Base-by-base conservation (phyloP, 2,888 invertebrate genomes). In the Tortrix viridana region DNA sequence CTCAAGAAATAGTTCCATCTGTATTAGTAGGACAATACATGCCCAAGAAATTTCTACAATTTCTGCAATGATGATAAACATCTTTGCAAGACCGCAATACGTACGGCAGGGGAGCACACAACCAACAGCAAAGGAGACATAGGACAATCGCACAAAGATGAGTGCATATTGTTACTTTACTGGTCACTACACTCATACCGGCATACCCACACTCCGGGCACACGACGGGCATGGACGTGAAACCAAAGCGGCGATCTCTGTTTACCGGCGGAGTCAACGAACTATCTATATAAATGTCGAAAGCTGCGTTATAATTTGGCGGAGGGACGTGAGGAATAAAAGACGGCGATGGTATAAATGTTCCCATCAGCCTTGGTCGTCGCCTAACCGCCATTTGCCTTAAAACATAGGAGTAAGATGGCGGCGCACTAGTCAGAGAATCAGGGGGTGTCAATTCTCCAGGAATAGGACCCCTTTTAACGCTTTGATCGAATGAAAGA, bases 61-160 rank as follows among this genome's bases (percentile, higher is more conserved):
- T 88, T 71, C 85, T 80, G 69, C 91, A 92, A 72, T 89, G 88
- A 76, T 92, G 91, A 69, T 89, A 86, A 0, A 92, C 91, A 67
- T 90, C 85, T 73, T 91, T 91, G 73, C 91, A 92, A n/a, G 91
- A 90, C 44, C 81, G 77, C 52, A 90, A 69, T 41, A 92, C 69
- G 60, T 92, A 92, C 0, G 91, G 91, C 53, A 92, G 71, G 0
- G 91, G 91, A 1, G 80, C 88, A 73, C 91, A 92, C 56, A 89
- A 65, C 91, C 91, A 92, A 69, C 91, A 92, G 61, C 87, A 90
- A 47, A 91, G 79, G n/a, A 92, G 22, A 65, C 89, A 91, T 41
- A 92, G 71, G 6, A 84, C 58, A 55, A 83, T 71, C 0, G 91
- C 90, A 71, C 88, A 88, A 64, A 89, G 73, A 72, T 91, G 91